phyloP scores from a whole-genome alignment of 2,797 vertebrate genomes.

The Alauda arvensis region DNA sequence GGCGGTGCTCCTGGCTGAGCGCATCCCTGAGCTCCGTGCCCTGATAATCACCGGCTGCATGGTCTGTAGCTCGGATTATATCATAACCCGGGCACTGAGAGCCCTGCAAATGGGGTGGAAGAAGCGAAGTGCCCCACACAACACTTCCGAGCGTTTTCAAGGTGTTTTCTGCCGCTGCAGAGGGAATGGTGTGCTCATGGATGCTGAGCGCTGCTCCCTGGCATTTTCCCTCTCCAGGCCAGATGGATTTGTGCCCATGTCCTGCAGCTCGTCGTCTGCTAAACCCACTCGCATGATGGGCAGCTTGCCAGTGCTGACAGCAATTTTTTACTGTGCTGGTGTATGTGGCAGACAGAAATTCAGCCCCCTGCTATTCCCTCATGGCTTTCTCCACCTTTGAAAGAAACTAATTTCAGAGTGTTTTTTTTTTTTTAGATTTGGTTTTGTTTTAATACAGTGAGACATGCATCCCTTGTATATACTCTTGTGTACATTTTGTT shows the following conservation, averaged over 20 bases:
- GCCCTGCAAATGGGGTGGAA: rapidly evolving
- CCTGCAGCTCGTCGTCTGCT: not conserved
- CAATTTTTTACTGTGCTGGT: not conserved
- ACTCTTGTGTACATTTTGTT: not conserved
- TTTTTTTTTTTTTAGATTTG: no score
- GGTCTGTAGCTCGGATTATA: not conserved
- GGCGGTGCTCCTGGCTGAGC: not conserved
- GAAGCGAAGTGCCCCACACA: rapidly evolving
- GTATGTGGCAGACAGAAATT: not conserved
- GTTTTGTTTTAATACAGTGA: not conserved
- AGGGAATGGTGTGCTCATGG: not conserved
- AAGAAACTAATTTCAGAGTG: not conserved
- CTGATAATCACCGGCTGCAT: rapidly evolving
- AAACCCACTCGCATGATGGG: not conserved
- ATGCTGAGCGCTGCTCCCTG: not conserved
- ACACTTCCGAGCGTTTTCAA: rapidly evolving
- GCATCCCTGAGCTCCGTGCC: not conserved
- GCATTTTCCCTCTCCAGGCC: not conserved
- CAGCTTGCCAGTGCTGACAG: not conserved
- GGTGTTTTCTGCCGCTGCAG: not conserved
- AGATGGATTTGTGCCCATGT: not conserved
- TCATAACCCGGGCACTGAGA: rapidly evolving
- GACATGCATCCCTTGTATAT: not conserved
- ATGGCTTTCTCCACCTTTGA: not conserved
- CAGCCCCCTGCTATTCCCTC: not conserved